Conservation (phyloP, 2,113 vertebrate species). For the Larimichthys crocea region DNA sequence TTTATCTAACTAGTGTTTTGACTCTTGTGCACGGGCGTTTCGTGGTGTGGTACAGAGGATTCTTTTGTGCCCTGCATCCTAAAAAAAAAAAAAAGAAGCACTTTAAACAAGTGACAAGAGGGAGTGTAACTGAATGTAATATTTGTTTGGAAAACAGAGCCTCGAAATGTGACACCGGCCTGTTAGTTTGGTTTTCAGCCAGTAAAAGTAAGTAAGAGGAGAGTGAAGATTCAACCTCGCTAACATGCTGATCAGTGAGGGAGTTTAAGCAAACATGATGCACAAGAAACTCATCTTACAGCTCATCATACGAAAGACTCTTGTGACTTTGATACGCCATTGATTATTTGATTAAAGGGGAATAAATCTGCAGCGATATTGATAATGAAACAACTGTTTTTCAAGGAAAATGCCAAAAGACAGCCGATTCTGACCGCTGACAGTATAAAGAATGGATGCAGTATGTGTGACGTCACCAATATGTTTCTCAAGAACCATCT, state of each 20-base stretch:
- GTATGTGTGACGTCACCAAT: background rate
- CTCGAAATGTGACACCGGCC: conserved; percentile 65
- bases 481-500: too few relatives aligned
- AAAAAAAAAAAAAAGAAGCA: background rate
- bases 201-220: conserved; percentile 59
- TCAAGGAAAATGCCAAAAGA: background rate
- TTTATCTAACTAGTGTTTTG: conserved; percentile 57
- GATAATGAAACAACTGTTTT: background rate
- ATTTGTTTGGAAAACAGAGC: conserved; percentile 66
- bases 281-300: background rate
- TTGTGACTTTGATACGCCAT: too few relatives aligned
- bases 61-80: background rate
- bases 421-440: background rate
- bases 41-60: background rate
- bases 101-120: conserved; percentile 18
- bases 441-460: too few relatives aligned
- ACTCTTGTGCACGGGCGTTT: background rate
- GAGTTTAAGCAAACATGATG: background rate
- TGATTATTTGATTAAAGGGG: background rate
- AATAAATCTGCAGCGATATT: background rate
- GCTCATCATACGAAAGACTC: too few relatives aligned
- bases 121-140: conserved; percentile 33
- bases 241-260: conserved; percentile 2
- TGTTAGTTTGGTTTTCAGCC: conserved; percentile 59
- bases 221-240: conserved; percentile 34